Conservation (phyloP, 2,888 invertebrate species). For the Polydrusus tereticollis region DNA sequence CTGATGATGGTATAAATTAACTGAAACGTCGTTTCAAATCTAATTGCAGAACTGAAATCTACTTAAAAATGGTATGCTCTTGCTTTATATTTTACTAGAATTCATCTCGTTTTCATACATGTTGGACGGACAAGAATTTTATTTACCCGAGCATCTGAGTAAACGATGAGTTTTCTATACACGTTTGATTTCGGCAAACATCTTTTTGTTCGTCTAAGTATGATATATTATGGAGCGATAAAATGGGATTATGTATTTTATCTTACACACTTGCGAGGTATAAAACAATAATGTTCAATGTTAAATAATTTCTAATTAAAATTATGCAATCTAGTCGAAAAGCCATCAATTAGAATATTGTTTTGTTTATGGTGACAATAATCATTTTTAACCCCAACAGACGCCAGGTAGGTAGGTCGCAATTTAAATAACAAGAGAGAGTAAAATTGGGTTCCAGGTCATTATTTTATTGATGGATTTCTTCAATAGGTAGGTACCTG, state of each 20-base stretch:
- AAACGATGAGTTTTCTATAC: neutral
- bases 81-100: neutral
- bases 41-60: too few species aligned
- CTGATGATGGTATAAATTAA: too few species aligned
- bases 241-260: too few species aligned
- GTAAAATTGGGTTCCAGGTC: neutral
- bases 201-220: neutral
- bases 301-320: too few species aligned
- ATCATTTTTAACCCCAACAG: neutral
- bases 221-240: neutral
- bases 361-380: too few species aligned
- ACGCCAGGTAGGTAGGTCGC: neutral
- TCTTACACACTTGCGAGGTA: too few species aligned
- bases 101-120: neutral
- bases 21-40: too few species aligned
- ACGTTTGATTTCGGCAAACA: conserved; percentile 3
- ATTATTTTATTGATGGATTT: neutral
- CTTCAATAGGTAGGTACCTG: neutral
- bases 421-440: neutral
- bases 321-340: too few species aligned
- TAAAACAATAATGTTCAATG: too few species aligned
- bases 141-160: neutral
- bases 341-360: too few species aligned
- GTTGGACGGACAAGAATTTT: neutral
- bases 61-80: neutral